Percentiles rank a stretch among this genome's conserved stretches.
Conservation (phyloP, 2,888 invertebrate species). For the Acronicta leporina region DNA sequence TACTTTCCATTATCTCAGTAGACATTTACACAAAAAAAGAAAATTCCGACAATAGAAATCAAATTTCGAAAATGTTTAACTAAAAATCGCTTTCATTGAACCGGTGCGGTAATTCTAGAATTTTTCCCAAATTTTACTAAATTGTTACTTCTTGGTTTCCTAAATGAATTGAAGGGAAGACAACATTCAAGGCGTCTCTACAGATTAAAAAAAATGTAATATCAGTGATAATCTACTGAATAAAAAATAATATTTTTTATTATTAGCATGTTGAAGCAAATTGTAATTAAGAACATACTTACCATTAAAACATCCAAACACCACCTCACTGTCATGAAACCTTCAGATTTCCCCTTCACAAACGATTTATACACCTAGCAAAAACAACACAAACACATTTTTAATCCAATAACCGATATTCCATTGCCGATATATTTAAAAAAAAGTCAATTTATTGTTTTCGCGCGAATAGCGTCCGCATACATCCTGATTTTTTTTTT, state of each 20-base stretch:
- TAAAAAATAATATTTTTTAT: neutral
- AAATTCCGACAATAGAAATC: neutral
- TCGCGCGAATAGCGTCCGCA: constrained; percentile 35
- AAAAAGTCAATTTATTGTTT: constrained; percentile 28
- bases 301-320: constrained; percentile 46
- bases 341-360: constrained; percentile 30
- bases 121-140: constrained; percentile 2
- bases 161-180: neutral
- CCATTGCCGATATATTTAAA: constrained; percentile 20
- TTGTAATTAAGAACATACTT: constrained; percentile 21
- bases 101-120: neutral
- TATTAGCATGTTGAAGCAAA: neutral
- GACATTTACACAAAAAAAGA: neutral
- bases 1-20: neutral
- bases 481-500: constrained; percentile 40
- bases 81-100: too few relatives aligned
- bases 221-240: neutral
- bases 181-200: constrained; percentile 32
- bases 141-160: neutral
- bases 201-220: neutral
- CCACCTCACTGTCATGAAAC: constrained; percentile 23
- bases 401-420: constrained; percentile 13
- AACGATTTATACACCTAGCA: constrained; percentile 2
- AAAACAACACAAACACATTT: constrained; percentile 10
- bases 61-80: neutral